A percentile compares a stretch with the other conserved stretches of the same genome.
phyloP scores from a whole-genome alignment of 2,797 vertebrate species.

The Enteromius unitaeniatus region DNA sequence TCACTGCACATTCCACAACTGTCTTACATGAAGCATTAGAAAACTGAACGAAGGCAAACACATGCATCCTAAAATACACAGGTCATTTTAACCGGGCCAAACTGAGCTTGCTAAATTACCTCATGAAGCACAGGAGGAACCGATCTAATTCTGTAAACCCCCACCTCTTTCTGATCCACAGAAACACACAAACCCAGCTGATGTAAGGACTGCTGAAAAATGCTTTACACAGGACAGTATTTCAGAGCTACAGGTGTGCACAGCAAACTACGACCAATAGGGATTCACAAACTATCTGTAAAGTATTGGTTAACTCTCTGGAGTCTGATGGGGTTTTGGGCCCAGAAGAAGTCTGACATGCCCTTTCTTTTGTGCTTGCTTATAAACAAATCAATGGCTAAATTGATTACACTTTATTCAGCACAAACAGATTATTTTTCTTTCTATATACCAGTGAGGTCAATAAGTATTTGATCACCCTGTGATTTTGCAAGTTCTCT shows the following conservation, averaged over 20 bases:
- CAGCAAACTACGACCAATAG: background rate
- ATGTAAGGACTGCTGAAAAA: background rate
- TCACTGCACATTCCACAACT: background rate
- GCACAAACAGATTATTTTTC: too few relatives aligned
- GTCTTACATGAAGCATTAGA: background rate
- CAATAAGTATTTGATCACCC: too few relatives aligned
- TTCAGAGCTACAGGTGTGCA: background rate
- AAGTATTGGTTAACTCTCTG: background rate
- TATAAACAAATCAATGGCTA: too few relatives aligned
- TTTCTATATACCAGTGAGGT: too few relatives aligned
- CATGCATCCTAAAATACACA: background rate
- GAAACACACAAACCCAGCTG: background rate
- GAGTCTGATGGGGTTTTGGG: too few relatives aligned
- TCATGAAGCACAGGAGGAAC: conserved; percentile 23
- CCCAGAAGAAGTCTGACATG: background rate
- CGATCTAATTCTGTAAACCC: background rate
- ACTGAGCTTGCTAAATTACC: conserved; percentile 7
- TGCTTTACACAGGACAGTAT: background rate
- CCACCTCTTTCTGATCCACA: background rate
- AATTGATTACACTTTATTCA: too few relatives aligned
- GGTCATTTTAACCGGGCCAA: conserved; percentile 15
- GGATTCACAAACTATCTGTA: background rate
- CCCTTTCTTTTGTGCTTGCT: background rate
- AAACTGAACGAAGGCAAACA: background rate
- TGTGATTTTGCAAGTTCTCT: too few relatives aligned